Evolutionary conservation across 2,797 vertebrate species (phyloP), one percentile per base, ranked within the genome.

Genomic region (Peromyscus melanophrys): DNA sequence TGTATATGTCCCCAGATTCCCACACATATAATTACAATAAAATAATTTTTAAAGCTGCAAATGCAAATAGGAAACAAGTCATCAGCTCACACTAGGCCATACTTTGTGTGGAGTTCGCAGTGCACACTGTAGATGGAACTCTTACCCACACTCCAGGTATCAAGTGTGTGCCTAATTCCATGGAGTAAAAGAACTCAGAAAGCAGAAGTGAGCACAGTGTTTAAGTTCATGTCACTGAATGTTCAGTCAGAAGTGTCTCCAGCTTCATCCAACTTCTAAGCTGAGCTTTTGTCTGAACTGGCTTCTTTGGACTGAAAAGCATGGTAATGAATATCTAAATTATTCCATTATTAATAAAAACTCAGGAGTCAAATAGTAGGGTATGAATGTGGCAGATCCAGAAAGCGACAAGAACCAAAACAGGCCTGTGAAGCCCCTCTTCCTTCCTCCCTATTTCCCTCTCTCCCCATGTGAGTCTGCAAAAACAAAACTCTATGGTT

Each of bases 81-180:
- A 87, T 59, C 76, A 87, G 17, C 55, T 65, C 23, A 65, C 19
- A 43, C 9, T 21, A 5, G 61, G 34, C n/a, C 63, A 76, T 4
- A 14, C 43, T 95, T 71, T 87, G 2, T 89, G 69, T 92, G 34
- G 94, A 67, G 31, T 93, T 65, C 76, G 14, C 73, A 87, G 75
- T 49, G 16, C 11, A 46, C 10, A 23, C 69, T 84, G 23, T 84
- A 81, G 25, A 52, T 31, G 7, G 46, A 83, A 94, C 9, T 86
- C 55, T 78, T 77, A 29, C 0, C 61, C 59, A 96, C 90, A 84
- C 40, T 21, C 9, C 4, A 1, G 23, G 29, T 92, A 87, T 82
- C 25, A 80, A 43, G 21, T 76, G 17, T 46, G 43, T n/a, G n/a
- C 12, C 5, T 86, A 55, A 57, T 92, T 96, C 94, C 52, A 34